These are phyloP conservation scores for Agriopis leucophaearia DNA, from an alignment of 2,888 invertebrate species.

Conservation along the genomic window DNA sequence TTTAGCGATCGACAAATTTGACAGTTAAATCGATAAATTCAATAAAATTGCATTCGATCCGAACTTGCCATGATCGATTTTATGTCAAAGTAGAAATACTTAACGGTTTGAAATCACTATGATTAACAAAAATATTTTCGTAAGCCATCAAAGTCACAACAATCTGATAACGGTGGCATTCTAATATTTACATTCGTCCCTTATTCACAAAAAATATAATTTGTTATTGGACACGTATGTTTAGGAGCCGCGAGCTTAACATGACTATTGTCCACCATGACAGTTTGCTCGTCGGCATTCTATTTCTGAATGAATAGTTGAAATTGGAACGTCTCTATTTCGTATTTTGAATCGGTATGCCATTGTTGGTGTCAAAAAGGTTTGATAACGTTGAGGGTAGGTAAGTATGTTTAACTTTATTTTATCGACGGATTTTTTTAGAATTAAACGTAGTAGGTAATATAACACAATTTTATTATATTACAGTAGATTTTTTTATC, in stretches of 20 bases:
- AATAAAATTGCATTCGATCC: too few relatives aligned
- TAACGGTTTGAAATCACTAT: background rate
- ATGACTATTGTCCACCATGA: constrained; percentile 67
- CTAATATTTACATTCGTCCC: constrained; percentile 58
- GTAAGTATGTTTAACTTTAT: too few relatives aligned
- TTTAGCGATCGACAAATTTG: too few relatives aligned
- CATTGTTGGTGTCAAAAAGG: constrained; percentile 40
- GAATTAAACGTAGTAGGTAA: too few relatives aligned
- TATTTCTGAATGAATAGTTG: constrained; percentile 61
- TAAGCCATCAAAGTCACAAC: constrained; percentile 47
- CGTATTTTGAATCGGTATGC: constrained; percentile 48
- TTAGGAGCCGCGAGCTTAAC: constrained; percentile 60
- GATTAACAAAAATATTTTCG: constrained; percentile 43
- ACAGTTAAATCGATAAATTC: too few relatives aligned
- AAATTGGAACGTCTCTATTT: constrained; percentile 72
- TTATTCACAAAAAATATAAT: constrained; percentile 58
- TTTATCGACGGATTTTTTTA: too few relatives aligned
- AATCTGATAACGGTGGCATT: constrained; percentile 52
- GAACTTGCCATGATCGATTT: too few relatives aligned
- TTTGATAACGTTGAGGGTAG: constrained; percentile 9
- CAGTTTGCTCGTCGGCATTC: constrained; percentile 70
- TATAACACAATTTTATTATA: too few relatives aligned
- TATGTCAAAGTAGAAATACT: background rate
- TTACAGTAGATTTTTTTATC: too few relatives aligned
- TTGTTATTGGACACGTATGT: constrained; percentile 73